These are phyloP conservation scores for Platyrinchus mystaceus DNA, from an alignment of 2,797 vertebrate genomes.

Conservation along the genomic window DNA sequence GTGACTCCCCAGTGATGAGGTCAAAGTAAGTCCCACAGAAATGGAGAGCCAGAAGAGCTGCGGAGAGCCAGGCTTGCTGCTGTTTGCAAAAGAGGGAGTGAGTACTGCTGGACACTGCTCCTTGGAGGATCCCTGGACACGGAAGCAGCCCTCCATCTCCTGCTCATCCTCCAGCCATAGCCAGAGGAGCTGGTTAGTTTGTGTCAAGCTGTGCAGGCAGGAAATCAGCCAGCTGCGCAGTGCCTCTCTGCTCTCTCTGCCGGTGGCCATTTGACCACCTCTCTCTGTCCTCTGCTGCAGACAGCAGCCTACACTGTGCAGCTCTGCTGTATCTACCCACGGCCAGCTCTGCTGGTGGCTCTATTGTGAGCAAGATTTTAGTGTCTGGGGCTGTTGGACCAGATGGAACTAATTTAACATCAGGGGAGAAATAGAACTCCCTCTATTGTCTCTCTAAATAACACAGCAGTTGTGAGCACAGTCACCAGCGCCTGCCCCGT, in stretches of 20 bases:
- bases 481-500: background rate
- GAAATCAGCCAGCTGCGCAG: background rate
- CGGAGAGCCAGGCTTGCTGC: background rate
- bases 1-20: background rate
- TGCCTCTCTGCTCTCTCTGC: background rate
- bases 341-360: background rate
- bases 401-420: background rate
- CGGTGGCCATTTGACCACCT: background rate
- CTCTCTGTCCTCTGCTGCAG: background rate
- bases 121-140: accelerated
- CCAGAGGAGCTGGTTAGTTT: background rate
- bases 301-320: background rate
- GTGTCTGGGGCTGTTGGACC: background rate
- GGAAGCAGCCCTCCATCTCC: background rate
- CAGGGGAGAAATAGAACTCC: background rate
- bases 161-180: background rate
- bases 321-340: background rate
- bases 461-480: background rate
- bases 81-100: background rate
- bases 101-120: background rate
- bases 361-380: background rate
- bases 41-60: background rate
- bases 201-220: background rate
- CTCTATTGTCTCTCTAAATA: background rate
- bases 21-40: background rate